These are phyloP conservation scores for Polyploca ridens DNA, from an alignment of 2,888 invertebrate genomes.

Conservation along the genomic window DNA sequence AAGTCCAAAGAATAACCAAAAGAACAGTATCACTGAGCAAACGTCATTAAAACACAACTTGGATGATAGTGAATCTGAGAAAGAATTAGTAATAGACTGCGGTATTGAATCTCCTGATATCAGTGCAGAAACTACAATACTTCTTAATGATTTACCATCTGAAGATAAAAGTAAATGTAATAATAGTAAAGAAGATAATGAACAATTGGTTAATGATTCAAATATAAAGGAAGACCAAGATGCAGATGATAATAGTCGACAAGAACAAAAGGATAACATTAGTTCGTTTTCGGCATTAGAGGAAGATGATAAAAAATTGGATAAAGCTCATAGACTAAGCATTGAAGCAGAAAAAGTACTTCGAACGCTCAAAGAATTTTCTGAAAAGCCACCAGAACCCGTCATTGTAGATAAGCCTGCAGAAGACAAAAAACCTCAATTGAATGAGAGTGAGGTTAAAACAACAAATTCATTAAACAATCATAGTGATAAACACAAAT, in stretches of 20 bases:
- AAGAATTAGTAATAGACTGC: conserved; percentile 63
- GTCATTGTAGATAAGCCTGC: conserved; percentile 36
- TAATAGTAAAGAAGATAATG: neutral
- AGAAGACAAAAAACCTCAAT: conserved; percentile 29
- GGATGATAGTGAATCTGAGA: conserved; percentile 61
- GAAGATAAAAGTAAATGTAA: conserved; percentile 14
- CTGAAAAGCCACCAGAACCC: conserved; percentile 62
- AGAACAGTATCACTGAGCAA: conserved; percentile 19
- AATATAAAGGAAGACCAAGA: neutral
- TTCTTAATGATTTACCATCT: conserved; percentile 26
- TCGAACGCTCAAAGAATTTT: conserved; percentile 56
- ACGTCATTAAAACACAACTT: conserved; percentile 29
- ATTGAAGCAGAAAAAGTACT: conserved; percentile 62
- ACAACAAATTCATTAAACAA: conserved; percentile 34
- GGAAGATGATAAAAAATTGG: conserved; percentile 53
- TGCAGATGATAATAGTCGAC: conserved; percentile 9
- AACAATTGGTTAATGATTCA: neutral
- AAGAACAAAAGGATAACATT: conserved; percentile 23
- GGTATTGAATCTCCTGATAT: conserved; percentile 38
- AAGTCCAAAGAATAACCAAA: neutral
- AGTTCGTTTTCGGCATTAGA: conserved; percentile 24
- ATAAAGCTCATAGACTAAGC: conserved; percentile 66
- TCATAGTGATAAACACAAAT: conserved; percentile 34
- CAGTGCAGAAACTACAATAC: conserved; percentile 35
- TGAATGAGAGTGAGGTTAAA: conserved; percentile 25